Evolutionary conservation across 2,888 invertebrate genomes (phyloP), one percentile per base, ranked within the genome.

Genomic region (Antitype chi): DNA sequence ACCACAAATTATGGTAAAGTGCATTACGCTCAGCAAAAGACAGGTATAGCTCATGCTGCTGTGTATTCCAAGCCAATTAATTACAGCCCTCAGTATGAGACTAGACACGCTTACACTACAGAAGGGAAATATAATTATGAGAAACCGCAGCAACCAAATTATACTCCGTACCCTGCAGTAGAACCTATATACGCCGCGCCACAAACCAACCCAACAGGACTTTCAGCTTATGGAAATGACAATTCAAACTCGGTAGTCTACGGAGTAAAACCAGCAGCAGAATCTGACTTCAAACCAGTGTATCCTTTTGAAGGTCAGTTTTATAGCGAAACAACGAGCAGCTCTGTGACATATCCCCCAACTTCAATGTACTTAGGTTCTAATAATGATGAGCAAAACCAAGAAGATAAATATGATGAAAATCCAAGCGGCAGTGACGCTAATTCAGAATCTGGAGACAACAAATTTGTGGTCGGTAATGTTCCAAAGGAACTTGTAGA

Each of bases 381-480:
- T 7, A 96, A 97, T 82, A 93, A 94, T 82, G 95, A 95, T 70
- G 72, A 72, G 1, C 83, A 86, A 67, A 92, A 93, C n/a, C 89
- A 91, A 72, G 93, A 95, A 74, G 92, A 92, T 47, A 94, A 94
- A 74, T 95, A 94, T 85, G 90, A 89, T 23, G 95, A 94, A 57
- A 90, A 90, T 82, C 88, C 89, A 62, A 91, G 92, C 57, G 79
- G 85, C 23, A 90, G 89, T 67, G 88, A 92, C 32, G 77, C 85
- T 13, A 91, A 89, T 70, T 87, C 85, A 57, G 94, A 92, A 78
- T 86, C 89, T 17, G 92, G 85, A 72, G 95, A 96, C 57, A 96
- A 94, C 69, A 97, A 98, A 90, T 98, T 98, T 91, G 98, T 98
- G 0, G 98, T 98, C 3, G 98, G 98, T 0, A 98, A 97, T 87